Evolutionary conservation across 2,888 invertebrate genomes (phyloP).

Genomic region (Eupeodes luniger): DNA sequence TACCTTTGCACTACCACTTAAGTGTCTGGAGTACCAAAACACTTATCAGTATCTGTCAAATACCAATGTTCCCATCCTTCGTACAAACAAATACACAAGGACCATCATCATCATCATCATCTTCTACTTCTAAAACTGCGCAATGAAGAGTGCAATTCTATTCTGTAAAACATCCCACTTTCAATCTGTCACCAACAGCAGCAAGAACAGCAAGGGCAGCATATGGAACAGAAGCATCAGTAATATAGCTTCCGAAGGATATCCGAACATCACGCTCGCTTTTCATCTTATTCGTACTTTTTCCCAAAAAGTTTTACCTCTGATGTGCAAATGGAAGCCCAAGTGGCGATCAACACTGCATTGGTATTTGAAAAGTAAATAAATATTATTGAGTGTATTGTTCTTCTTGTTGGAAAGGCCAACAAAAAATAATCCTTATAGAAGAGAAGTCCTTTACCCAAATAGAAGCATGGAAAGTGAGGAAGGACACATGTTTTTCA

Average conservation of each 20-base stretch:
- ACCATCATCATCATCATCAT: background rate
- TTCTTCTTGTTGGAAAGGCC: conserved; percentile 33
- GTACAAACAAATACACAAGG: conserved; percentile 6
- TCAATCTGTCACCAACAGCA: conserved; percentile 58
- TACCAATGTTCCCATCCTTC: conserved; percentile 48
- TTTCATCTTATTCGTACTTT: background rate
- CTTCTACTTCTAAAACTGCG: conserved; percentile 30
- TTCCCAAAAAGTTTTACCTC: conserved; percentile 23
- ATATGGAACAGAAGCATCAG: background rate
- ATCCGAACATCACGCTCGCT: conserved; percentile 15
- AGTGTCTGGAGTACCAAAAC: conserved; percentile 56
- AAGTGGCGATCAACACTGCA: conserved; percentile 65
- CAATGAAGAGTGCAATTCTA: conserved; percentile 66
- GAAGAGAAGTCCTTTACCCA: background rate
- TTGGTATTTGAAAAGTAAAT: conserved; percentile 64
- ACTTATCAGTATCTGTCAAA: conserved; percentile 66
- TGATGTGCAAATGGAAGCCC: conserved; percentile 42
- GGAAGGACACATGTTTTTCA: conserved; percentile 61
- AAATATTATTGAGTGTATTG: conserved; percentile 68
- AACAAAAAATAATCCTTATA: conserved; percentile 30
- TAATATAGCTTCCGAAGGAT: conserved; percentile 12
- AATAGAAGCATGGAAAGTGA: background rate
- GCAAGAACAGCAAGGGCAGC: conserved; percentile 15
- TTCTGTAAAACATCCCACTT: conserved; percentile 47
- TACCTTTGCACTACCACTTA: conserved; percentile 54